These are phyloP conservation scores for Ceyx erithaca DNA, from an alignment of 2,797 vertebrate genomes.

Conservation along the genomic window DNA sequence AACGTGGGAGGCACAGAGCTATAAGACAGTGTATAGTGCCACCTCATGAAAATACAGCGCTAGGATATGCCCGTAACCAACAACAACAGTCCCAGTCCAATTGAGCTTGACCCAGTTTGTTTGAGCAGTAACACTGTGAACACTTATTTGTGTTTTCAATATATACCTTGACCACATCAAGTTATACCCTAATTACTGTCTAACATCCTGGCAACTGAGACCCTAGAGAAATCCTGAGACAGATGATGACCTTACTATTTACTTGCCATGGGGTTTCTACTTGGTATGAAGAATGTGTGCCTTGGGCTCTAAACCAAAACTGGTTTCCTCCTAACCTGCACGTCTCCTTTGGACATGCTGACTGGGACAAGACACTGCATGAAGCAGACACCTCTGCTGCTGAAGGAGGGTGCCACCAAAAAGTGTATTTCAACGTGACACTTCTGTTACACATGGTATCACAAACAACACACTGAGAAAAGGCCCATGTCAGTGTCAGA, in stretches of 20 bases:
- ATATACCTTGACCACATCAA: not conserved
- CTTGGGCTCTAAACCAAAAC: not conserved
- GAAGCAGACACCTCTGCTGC: not conserved
- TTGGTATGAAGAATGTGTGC: not conserved
- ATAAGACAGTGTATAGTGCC: constrained; percentile 78
- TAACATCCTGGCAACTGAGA: not conserved
- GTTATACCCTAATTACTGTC: not conserved
- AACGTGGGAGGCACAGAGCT: constrained; percentile 84
- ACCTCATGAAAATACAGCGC: constrained; percentile 70
- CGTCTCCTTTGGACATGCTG: not conserved
- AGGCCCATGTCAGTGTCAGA: not conserved
- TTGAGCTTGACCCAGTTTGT: not conserved
- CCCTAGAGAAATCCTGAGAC: not conserved
- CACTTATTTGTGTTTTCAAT: not conserved
- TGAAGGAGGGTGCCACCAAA: not conserved
- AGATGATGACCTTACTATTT: not conserved
- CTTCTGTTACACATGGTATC: not conserved
- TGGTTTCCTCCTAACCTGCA: not conserved
- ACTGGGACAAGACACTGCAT: not conserved
- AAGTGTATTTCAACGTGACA: fast-evolving
- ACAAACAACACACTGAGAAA: not conserved
- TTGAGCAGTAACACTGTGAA: not conserved
- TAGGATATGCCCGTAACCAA: constrained; percentile 38
- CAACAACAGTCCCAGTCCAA: not conserved
- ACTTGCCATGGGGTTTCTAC: not conserved